Percentiles rank a stretch among this genome's conserved stretches.
Evolutionary conservation across 30 jellyfish, hydroid and myxozoan species (phyloP).

Genomic region (Turritopsis dohrnii): DNA sequence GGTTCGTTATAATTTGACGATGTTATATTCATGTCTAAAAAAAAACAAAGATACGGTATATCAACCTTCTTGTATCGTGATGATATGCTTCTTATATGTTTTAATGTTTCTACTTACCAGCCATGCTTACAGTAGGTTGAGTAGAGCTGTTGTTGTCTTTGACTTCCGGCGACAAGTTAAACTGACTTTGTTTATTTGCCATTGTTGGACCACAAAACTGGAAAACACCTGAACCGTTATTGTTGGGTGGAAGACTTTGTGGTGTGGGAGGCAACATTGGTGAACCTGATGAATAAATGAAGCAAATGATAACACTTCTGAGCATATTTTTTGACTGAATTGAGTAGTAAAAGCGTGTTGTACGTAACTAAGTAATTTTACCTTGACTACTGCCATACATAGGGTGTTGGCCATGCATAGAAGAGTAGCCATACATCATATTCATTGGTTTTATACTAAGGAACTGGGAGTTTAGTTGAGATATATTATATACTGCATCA

Average conservation of each 20-base stretch:
- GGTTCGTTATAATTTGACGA: background rate
- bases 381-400: background rate
- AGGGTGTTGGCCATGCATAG: background rate
- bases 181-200: constrained; percentile 47
- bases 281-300: constrained; percentile 21
- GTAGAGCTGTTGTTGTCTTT: background rate
- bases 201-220: constrained; percentile 42
- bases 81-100: background rate
- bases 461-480: background rate
- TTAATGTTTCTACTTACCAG: background rate
- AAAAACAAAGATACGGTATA: background rate
- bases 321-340: too few relatives aligned
- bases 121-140: background rate
- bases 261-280: constrained; percentile 73
- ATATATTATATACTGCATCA: background rate
- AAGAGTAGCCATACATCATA: background rate
- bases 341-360: too few relatives aligned
- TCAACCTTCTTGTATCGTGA: background rate
- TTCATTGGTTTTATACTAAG: background rate
- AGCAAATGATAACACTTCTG: too few relatives aligned
- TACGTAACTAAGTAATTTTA: too few relatives aligned
- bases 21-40: background rate
- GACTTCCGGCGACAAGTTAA: constrained; percentile 19
- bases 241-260: constrained; percentile 54
- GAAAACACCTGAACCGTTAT: constrained; percentile 39